Evolutionary conservation across 2,797 vertebrate genomes (phyloP).

Genomic region (Megalops cyprinoides): DNA sequence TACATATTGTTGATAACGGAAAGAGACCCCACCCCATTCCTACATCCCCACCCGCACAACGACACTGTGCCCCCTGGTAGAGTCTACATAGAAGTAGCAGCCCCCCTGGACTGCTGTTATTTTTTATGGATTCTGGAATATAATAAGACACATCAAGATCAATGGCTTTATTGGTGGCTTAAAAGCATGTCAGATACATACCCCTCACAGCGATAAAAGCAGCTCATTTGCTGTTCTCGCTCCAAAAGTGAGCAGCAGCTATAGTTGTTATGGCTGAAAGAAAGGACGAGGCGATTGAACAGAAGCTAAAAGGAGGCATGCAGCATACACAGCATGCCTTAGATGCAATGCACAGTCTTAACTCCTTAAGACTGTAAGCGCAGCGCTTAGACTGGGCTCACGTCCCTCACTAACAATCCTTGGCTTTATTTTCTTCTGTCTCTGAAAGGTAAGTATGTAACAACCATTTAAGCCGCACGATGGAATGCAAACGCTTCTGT

Average conservation of each 20-base stretch:
- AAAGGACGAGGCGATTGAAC: not conserved
- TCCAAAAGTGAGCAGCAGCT: not conserved
- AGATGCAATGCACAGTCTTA: not conserved
- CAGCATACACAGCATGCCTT: not conserved
- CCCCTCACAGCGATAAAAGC: not conserved
- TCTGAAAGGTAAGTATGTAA: constrained; percentile 27
- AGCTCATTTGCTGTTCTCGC: not conserved
- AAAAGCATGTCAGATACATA: not conserved
- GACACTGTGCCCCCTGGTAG: too few species aligned
- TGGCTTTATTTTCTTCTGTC: not conserved
- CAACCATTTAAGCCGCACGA: not conserved
- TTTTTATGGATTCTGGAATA: not conserved
- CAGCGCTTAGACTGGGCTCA: not conserved
- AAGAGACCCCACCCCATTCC: not conserved
- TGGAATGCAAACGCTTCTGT: constrained; percentile 6
- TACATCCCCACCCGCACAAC: too few species aligned
- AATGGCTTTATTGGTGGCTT: not conserved
- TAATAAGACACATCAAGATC: not conserved
- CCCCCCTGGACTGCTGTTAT: not conserved
- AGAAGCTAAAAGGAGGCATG: not conserved
- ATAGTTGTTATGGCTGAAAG: not conserved
- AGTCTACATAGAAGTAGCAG: too few species aligned
- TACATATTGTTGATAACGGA: too few species aligned
- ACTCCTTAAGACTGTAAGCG: not conserved
- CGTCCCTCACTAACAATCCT: constrained; percentile 25